Conservation (phyloP, 2,888 invertebrate genomes). For the Eupithecia pulchellata region DNA sequence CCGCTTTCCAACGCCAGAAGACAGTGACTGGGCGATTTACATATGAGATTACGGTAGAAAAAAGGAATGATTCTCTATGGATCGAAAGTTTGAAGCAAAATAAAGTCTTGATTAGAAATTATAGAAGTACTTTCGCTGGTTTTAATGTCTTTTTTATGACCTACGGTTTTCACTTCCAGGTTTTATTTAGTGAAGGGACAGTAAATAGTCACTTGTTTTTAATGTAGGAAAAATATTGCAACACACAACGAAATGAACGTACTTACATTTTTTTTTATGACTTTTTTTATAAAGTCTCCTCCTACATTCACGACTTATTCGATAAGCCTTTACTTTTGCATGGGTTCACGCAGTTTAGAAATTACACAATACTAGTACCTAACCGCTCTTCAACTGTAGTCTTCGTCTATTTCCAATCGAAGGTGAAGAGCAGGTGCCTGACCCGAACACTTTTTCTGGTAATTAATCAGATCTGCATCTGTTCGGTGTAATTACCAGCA, state of each 20-base stretch:
- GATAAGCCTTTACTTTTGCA: no score
- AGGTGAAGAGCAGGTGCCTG: slow-evolving; percentile 81
- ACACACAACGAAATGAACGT: neutral
- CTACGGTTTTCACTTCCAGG: neutral
- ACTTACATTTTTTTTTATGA: no score
- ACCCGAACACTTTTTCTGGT: slow-evolving; percentile 72
- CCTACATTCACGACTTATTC: no score
- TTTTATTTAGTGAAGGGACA: no score
- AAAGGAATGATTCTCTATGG: slow-evolving; percentile 50
- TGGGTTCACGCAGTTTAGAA: no score
- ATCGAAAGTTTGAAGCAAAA: slow-evolving; percentile 7
- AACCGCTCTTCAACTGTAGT: slow-evolving; percentile 32
- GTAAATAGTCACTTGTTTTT: no score
- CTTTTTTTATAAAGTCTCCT: no score
- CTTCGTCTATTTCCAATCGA: slow-evolving; percentile 64
- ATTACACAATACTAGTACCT: no score
- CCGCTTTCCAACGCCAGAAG: slow-evolving; percentile 66
- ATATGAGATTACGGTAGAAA: slow-evolving; percentile 73
- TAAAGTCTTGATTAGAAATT: neutral
- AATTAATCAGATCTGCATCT: slow-evolving; percentile 83
- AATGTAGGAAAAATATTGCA: neutral
- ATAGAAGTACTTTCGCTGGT: neutral
- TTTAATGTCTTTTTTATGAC: neutral
- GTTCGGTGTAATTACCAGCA: slow-evolving; percentile 71
- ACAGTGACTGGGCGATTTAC: slow-evolving; percentile 81